Percentiles rank a stretch among this genome's conserved stretches.
Evolutionary conservation across 2,113 vertebrate species (phyloP).

Genomic region (Lutjanus erythropterus): DNA sequence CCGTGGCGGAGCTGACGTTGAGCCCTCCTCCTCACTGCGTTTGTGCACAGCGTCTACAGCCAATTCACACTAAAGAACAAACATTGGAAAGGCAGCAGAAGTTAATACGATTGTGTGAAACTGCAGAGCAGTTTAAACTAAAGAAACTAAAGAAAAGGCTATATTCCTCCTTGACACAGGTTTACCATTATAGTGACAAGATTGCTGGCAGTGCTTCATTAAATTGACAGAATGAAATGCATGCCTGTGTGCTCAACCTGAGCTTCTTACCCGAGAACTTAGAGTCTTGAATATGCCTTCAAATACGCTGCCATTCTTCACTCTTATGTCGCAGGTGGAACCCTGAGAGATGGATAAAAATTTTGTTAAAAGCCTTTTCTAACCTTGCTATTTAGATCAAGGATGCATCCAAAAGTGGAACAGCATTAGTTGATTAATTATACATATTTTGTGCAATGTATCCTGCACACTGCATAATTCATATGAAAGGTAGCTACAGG

Average conservation of each 20-base stretch:
- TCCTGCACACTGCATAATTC: background rate
- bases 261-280: conserved; percentile 89
- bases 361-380: background rate
- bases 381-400: background rate
- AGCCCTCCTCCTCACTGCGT: conserved; percentile 66
- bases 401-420: background rate
- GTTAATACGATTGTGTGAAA: background rate
- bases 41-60: conserved; percentile 95
- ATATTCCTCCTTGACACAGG: background rate
- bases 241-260: background rate
- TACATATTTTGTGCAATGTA: background rate
- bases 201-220: background rate
- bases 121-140: background rate
- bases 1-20: conserved; percentile 81
- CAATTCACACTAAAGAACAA: conserved; percentile 87
- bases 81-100: background rate
- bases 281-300: conserved; percentile 94
- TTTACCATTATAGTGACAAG: background rate
- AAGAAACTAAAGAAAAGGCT: background rate
- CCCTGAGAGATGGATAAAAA: conserved; percentile 77
- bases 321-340: conserved; percentile 92
- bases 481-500: background rate
- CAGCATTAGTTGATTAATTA: background rate
- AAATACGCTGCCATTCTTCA: conserved; percentile 92
- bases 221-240: background rate